These are phyloP conservation scores for Galerucella nymphaeae DNA, from an alignment of 2,888 invertebrate species.

Conservation along the genomic window DNA sequence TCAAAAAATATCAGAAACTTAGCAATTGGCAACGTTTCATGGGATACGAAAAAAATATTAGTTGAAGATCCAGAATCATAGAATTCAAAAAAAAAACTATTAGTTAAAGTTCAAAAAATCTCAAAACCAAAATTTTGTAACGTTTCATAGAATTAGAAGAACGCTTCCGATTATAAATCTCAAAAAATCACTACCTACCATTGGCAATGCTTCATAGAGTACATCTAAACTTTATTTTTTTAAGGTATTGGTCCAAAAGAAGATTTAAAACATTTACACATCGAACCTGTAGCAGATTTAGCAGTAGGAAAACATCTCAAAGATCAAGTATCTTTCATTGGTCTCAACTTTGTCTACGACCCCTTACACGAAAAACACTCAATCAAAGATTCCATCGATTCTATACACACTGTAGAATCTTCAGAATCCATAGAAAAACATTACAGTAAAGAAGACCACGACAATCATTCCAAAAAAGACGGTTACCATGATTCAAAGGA, in stretches of 20 bases:
- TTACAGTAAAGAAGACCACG: background rate
- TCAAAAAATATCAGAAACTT: no score
- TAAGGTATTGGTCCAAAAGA: slow-evolving; percentile 72
- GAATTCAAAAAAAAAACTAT: no score
- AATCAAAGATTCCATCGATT: background rate
- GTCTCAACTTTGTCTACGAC: slow-evolving; percentile 67
- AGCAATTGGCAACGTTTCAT: no score
- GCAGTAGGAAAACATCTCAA: slow-evolving; percentile 77
- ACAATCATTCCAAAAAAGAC: slow-evolving; percentile 6
- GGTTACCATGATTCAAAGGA: background rate
- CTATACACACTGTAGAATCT: background rate
- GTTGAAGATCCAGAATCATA: no score
- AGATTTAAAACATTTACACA: slow-evolving; percentile 69
- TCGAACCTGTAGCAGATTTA: slow-evolving; percentile 69
- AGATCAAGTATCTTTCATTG: slow-evolving; percentile 78
- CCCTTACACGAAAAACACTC: slow-evolving; percentile 11
- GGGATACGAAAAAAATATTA: no score
- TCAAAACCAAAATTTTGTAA: no score
- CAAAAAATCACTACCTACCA: no score
- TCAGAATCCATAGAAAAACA: slow-evolving; percentile 8
- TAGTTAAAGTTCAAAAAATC: no score
- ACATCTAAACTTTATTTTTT: background rate
- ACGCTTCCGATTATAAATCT: no score
- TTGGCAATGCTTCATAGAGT: background rate
- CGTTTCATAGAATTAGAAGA: no score